Evolutionary conservation across 2,888 invertebrate genomes (phyloP).

Genomic region (Steinernema hermaphroditum): DNA sequence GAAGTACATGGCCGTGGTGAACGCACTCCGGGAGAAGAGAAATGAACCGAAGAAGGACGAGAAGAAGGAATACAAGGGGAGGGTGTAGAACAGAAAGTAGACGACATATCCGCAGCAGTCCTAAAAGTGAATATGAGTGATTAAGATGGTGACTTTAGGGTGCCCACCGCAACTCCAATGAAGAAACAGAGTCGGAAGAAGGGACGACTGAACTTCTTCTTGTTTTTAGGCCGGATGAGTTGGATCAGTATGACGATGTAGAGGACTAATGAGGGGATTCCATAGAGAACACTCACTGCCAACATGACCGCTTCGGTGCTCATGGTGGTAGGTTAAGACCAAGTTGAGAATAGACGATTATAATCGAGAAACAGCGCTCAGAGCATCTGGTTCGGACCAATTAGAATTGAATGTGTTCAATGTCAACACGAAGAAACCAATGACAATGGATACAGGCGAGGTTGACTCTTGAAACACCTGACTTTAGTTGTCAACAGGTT

Average conservation of each 20-base stretch:
- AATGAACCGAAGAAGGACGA: conserved; percentile 13
- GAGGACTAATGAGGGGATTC: conserved; percentile 6
- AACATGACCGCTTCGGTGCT: not conserved
- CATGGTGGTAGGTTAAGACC: too few relatives aligned
- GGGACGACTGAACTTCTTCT: not conserved
- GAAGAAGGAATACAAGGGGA: conserved; percentile 6
- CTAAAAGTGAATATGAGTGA: not conserved
- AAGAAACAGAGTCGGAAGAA: conserved; percentile 20
- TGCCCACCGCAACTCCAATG: not conserved
- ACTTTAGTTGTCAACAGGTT: too few relatives aligned
- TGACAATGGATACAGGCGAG: too few relatives aligned
- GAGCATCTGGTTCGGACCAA: too few relatives aligned
- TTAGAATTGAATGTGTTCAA: too few relatives aligned
- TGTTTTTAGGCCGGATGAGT: not conserved
- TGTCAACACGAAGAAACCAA: too few relatives aligned
- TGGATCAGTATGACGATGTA: not conserved
- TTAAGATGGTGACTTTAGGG: too few relatives aligned
- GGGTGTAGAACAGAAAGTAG: not conserved
- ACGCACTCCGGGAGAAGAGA: not conserved
- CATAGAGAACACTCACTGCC: not conserved
- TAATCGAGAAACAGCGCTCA: too few relatives aligned
- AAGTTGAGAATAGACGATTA: too few relatives aligned
- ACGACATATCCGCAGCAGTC: conserved; percentile 8
- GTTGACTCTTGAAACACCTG: too few relatives aligned
- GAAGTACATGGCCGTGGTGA: conserved; percentile 12